Conservation (phyloP, 2,888 invertebrate genomes). For the Drosophila monieri region DNA sequence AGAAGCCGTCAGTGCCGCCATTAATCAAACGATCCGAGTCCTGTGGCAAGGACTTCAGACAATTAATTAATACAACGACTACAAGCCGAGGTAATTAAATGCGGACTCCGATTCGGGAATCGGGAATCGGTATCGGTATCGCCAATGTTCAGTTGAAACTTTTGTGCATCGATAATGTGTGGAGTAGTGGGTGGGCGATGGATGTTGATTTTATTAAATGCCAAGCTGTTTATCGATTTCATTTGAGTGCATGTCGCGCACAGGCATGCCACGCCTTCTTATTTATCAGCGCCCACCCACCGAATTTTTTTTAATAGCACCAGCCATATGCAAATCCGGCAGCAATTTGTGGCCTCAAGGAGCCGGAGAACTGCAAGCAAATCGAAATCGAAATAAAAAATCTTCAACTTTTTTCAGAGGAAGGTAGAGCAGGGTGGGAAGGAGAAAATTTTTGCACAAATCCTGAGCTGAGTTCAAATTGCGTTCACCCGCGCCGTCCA, state of each 20-base stretch:
- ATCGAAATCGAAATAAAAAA: constrained; percentile 72
- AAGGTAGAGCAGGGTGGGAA: background rate
- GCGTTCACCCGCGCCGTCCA: background rate
- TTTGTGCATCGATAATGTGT: constrained; percentile 9
- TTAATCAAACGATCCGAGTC: constrained; percentile 3
- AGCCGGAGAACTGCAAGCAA: constrained; percentile 35
- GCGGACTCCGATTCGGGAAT: background rate
- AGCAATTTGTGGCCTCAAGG: constrained; percentile 47
- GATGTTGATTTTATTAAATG: constrained; percentile 51
- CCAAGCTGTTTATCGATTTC: constrained; percentile 62
- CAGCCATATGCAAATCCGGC: constrained; percentile 58
- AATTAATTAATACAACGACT: constrained; percentile 6
- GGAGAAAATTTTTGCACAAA: constrained; percentile 23
- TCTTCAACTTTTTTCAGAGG: constrained; percentile 66
- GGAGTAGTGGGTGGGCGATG: background rate
- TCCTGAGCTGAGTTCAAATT: constrained; percentile 3
- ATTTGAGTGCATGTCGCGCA: constrained; percentile 56
- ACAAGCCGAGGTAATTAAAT: constrained; percentile 1
- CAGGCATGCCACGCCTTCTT: constrained; percentile 37
- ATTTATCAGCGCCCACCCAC: background rate
- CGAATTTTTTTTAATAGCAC: background rate
- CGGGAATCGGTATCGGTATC: constrained; percentile 12
- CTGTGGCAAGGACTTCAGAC: constrained; percentile 1
- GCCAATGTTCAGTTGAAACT: constrained; percentile 6
- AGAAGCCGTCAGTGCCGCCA: constrained; percentile 1